Evolutionary conservation across 2,113 vertebrate genomes (phyloP).

Genomic region (Corythaixoides concolor): DNA sequence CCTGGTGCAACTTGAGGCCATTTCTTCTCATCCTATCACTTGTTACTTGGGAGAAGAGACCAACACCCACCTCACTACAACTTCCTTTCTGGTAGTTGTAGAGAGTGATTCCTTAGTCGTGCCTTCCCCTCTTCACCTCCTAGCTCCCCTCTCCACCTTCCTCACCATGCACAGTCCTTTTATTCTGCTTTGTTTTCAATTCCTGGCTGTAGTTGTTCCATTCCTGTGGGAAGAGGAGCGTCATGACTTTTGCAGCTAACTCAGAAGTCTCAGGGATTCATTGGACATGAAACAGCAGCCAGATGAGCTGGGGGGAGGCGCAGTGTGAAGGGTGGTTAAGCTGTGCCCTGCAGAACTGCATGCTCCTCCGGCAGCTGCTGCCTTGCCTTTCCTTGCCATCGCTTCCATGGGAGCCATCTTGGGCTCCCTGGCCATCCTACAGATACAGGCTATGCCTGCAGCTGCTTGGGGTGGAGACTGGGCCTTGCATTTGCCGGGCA

Average conservation of each 20-base stretch:
- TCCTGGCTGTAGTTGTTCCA: neutral
- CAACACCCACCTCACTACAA: no score
- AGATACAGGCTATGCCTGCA: neutral
- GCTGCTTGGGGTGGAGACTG: no score
- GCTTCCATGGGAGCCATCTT: neutral
- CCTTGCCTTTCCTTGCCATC: neutral
- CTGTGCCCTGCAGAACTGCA: neutral
- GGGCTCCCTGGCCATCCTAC: neutral
- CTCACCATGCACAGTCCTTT: accelerated
- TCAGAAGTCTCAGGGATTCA: neutral
- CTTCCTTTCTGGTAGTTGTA: no score
- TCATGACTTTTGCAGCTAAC: neutral
- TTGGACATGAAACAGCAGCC: neutral
- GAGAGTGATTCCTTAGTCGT: neutral
- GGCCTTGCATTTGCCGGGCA: neutral
- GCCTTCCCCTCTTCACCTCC: neutral
- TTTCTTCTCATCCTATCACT: no score
- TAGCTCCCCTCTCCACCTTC: no score
- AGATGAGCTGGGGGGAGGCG: no score
- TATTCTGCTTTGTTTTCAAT: neutral
- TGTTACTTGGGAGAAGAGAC: no score
- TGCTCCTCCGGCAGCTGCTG: neutral
- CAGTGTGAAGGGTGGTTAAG: neutral
- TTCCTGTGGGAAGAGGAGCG: neutral
- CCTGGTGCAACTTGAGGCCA: no score